Base-by-base conservation (phyloP, 1,140 invertebrate species). In the Panagrolaimus sp. region DNA sequence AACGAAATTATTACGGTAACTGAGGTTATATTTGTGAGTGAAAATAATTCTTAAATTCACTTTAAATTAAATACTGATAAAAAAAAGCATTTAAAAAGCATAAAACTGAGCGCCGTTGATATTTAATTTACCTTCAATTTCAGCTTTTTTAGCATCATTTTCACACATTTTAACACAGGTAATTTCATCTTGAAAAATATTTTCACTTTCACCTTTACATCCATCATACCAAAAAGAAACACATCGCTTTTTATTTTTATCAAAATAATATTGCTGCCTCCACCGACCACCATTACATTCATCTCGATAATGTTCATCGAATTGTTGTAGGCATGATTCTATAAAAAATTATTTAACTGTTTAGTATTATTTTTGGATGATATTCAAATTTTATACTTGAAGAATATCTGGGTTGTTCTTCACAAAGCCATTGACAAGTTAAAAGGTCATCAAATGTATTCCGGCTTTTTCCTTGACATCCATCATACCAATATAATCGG, bases 361-460 rank as follows among this genome's bases (percentile, higher is more conserved):
- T n/a, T n/a, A n/a, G 52, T 48, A 32, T 64, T 28, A 46, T 71
- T 24, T n/a, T n/a, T n/a, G n/a, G n/a, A n/a, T n/a, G n/a, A n/a
- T 45, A 15, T 1, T 6, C 4, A 65, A 46, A 65, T 38, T 15
- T 46, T 4, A 38, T 0, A 69, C 46, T 46, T 70, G 47, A 70
- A 55, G 72, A 75, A 72, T 74, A 74, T 38, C 28, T n/a, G 9
- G 65, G 47, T 45, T 72, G 38, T 43, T 81, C 67, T 67, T 80
- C 78, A 64, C 78, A 80, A 14, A 80, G 63, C 79, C 79, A 80
- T 70, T 80, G 78, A 69, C 78, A 80, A 21, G 71, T 80, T n/a
- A 80, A 70, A 14, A 73, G 44, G 46, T 80, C 78, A 45, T 79
- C 75, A 58, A 80, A 80, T 14, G 80, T 69, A 58, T 80, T 80